Base-by-base conservation (phyloP, 2,888 invertebrate species). In the Thera britannica region DNA sequence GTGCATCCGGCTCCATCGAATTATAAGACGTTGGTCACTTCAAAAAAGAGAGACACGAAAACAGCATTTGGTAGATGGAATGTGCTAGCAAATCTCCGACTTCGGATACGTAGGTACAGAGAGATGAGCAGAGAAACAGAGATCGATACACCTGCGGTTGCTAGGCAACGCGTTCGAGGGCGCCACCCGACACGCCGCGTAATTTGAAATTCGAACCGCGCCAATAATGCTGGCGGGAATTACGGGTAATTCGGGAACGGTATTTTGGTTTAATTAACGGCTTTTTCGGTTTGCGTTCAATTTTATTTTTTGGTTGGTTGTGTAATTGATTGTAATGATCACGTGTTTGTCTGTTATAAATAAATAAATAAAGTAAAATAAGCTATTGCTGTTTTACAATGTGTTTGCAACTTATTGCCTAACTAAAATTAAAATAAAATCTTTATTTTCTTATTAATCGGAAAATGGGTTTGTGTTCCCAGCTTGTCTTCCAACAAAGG, bases 111-210 rank as follows among this genome's bases (percentile, higher is more conserved):
- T 65, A 48, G 44, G 44, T 49, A 12, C 58, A 49, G 48, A 51
- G 56, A 61, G 59, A 60, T 54, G 58, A 46, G 44, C 5, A 6
- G 23, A 46, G 89, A 92, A 46, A 35, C 5, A 6, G 23, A 46
- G 89, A 92, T 93, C 92, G 86, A 92, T 92, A 88, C 91, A 93
- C 92, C 93, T 93, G 93, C 83, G 86, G 92, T 92, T 87, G 84
- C 90, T 83, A 82, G 81, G 89, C 90, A 83, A 92, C 91, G 75
- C 73, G 23, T 23, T 23, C 23, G 87, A 88, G 92, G 91, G 92
- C 88, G 92, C 88, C 83, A 93, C 76, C 88, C 89, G 93, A 93
- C 90, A 90, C 93, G 58, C 82, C 87, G 89, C 92, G 92, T 91
- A 92, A 93, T 93, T 93, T 93, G 93, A 92, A 92, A 93, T 92